Evolutionary conservation across 2,888 invertebrate genomes (phyloP).

Genomic region (Drosophila prolongata): DNA sequence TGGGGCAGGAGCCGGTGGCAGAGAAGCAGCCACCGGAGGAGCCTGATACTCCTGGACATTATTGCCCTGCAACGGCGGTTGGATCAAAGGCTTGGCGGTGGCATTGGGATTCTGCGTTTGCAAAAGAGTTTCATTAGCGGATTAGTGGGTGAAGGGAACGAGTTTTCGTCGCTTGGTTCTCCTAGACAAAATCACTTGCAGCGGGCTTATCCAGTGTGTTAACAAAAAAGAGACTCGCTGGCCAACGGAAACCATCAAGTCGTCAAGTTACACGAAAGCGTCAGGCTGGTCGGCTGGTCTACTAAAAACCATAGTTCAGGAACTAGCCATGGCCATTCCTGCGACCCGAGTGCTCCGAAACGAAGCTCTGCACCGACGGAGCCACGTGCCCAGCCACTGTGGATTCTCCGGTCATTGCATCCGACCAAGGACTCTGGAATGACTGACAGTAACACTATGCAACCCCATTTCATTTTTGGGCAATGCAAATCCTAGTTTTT

Average conservation of each 20-base stretch:
- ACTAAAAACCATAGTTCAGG: constrained; percentile 83
- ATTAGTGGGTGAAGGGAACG: not conserved
- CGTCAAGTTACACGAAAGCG: constrained; percentile 17
- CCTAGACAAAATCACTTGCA: constrained; percentile 12
- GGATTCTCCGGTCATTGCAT: constrained; percentile 31
- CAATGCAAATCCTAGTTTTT: not conserved
- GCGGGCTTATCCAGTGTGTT: constrained; percentile 15
- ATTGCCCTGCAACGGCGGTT: constrained; percentile 9
- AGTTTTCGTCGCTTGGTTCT: not conserved
- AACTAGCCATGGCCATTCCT: constrained; percentile 84
- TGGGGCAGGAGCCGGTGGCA: not conserved
- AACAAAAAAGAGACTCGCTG: constrained; percentile 29
- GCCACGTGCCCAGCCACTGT: constrained; percentile 58
- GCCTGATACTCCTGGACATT: not conserved
- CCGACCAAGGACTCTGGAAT: constrained; percentile 1
- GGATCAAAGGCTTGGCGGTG: constrained; percentile 31
- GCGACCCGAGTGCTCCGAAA: constrained; percentile 83
- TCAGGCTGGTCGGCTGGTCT: constrained; percentile 47
- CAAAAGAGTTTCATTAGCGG: constrained; percentile 19
- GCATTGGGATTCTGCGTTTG: constrained; percentile 61
- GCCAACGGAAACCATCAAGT: constrained; percentile 31
- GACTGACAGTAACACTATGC: not conserved
- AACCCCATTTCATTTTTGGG: not conserved
- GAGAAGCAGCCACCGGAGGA: not conserved
- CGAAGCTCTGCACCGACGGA: constrained; percentile 56